Percentiles rank a stretch among this genome's conserved stretches.
phyloP scores from a whole-genome alignment of 2,113 vertebrate genomes.

The Scomber japonicus region DNA sequence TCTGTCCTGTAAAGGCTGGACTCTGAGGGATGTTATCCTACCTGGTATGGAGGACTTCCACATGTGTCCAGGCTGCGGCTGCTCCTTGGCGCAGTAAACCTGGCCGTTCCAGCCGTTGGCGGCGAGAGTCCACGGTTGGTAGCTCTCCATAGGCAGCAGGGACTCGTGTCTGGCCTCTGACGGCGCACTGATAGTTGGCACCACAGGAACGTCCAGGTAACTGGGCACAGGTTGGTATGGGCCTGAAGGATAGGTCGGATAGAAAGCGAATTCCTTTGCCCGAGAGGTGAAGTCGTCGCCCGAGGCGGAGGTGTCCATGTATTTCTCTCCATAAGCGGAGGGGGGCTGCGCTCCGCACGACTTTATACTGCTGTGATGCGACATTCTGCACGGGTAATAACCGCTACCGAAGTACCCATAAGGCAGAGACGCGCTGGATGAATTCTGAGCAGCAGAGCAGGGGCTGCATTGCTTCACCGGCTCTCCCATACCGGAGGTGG shows the following conservation, averaged over 20 bases:
- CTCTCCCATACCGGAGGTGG: slow-evolving; percentile 90
- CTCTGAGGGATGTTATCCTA: slow-evolving; percentile 66
- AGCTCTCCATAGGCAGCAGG: slow-evolving; percentile 95
- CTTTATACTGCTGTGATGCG: slow-evolving; percentile 93
- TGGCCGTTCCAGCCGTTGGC: slow-evolving; percentile 96
- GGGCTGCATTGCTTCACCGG: slow-evolving; percentile 96
- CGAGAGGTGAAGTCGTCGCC: slow-evolving; percentile 95
- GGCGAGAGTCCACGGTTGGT: slow-evolving; percentile 96
- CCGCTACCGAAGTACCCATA: slow-evolving; percentile 97
- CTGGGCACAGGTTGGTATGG: slow-evolving; percentile 96
- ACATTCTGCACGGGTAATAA: slow-evolving; percentile 97
- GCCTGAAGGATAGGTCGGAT: slow-evolving; percentile 94
- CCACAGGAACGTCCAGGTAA: slow-evolving; percentile 96
- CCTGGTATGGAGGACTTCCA: slow-evolving; percentile 97
- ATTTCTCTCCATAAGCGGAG: slow-evolving; percentile 92
- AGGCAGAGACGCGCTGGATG: slow-evolving; percentile 93
- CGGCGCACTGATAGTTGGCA: slow-evolving; percentile 92
- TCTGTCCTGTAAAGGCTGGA: slow-evolving; percentile 13
- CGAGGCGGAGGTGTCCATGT: slow-evolving; percentile 94
- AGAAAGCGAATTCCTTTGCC: slow-evolving; percentile 98
- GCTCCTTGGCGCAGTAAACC: slow-evolving; percentile 98
- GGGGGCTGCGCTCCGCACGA: slow-evolving; percentile 93
- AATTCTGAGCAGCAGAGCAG: slow-evolving; percentile 94
- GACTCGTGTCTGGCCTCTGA: slow-evolving; percentile 94
- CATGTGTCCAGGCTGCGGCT: slow-evolving; percentile 93